A percentile compares a stretch with the other conserved stretches of the same genome.
Evolutionary conservation across 2,797 vertebrate species (phyloP).

Genomic region (Liparis tanakae): DNA sequence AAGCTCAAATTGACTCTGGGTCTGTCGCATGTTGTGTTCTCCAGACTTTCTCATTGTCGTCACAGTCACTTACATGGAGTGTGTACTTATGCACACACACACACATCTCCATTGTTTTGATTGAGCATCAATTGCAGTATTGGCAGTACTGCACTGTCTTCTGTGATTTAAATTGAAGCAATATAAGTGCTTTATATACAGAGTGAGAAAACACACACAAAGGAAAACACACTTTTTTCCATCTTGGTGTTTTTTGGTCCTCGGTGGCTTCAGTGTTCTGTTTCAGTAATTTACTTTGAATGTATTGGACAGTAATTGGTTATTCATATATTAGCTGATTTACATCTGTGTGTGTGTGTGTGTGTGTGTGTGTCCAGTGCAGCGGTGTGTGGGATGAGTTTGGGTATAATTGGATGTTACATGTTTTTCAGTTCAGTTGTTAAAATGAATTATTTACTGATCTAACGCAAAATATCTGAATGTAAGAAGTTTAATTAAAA

Average conservation of each 20-base stretch:
- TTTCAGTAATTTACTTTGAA: conserved; percentile 55
- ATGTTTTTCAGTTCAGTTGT: conserved; percentile 56
- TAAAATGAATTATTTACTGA: conserved; percentile 49
- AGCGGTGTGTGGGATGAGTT: conserved; percentile 56
- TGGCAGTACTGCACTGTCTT: conserved; percentile 6
- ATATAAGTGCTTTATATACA: conserved; percentile 18
- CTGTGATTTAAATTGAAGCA: conserved; percentile 31
- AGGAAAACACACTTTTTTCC: conserved; percentile 12
- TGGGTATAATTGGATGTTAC: conserved; percentile 53
- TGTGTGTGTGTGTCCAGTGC: conserved; percentile 25
- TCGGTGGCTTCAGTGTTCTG: conserved; percentile 41
- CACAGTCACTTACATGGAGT: conserved; percentile 12
- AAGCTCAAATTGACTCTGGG: conserved; percentile 21
- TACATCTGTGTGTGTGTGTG: conserved; percentile 15
- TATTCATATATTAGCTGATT: conserved; percentile 58
- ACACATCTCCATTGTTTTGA: background rate
- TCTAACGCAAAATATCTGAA: conserved; percentile 36
- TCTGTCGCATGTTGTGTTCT: conserved; percentile 39
- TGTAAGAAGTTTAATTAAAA: background rate
- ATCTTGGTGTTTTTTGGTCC: conserved; percentile 30
- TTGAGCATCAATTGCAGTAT: conserved; percentile 26
- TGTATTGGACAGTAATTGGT: conserved; percentile 54
- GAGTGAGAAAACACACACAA: conserved; percentile 4
- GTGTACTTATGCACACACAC: background rate
- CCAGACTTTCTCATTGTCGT: conserved; percentile 35